Evolutionary conservation across 2,113 vertebrate genomes (phyloP).

Genomic region (Zosterops lateralis): DNA sequence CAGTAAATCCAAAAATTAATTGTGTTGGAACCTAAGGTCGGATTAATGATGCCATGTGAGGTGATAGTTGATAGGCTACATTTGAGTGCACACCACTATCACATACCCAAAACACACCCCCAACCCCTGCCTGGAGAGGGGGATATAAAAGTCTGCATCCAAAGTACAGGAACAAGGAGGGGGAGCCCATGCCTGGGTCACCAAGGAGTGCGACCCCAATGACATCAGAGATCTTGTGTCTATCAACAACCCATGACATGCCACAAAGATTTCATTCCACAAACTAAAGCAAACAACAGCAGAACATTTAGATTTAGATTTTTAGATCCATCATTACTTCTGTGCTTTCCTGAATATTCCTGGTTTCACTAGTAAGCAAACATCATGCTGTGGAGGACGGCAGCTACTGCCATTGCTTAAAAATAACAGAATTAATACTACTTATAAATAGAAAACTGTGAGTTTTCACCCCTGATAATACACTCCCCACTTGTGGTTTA

Average conservation of each 20-base stretch:
- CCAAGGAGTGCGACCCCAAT: neutral
- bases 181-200: neutral
- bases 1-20: neutral
- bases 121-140: neutral
- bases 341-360: neutral
- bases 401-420: neutral
- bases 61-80: neutral
- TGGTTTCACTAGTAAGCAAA: neutral
- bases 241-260: rapidly evolving
- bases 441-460: neutral
- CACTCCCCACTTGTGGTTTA: neutral
- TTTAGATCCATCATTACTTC: neutral
- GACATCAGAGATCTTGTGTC: neutral
- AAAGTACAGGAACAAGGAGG: neutral
- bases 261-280: rapidly evolving
- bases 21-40: neutral
- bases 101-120: neutral
- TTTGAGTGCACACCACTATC: neutral
- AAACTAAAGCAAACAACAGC: neutral
- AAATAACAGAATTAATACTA: neutral
- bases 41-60: neutral
- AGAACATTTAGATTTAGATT: neutral
- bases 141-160: neutral
- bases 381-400: rapidly evolving
- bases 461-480: neutral